Conservation (phyloP, 2,888 invertebrate genomes). For the Prenolepis imparis region DNA sequence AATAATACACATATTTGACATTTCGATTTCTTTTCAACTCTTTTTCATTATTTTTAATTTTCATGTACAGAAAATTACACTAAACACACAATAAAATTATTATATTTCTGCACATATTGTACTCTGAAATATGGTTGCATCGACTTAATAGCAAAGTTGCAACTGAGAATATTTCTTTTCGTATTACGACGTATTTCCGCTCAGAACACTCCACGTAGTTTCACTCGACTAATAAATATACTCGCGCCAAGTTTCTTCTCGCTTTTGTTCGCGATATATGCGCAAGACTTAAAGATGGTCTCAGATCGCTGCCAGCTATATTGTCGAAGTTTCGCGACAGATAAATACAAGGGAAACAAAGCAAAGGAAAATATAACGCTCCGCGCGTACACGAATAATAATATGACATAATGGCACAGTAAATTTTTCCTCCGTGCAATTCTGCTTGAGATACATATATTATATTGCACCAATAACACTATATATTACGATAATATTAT, state of each 20-base stretch:
- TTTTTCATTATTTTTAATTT: neutral
- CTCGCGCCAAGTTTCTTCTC: conserved; percentile 50
- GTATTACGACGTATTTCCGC: conserved; percentile 22
- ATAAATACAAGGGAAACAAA: conserved; percentile 40
- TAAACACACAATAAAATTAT: neutral
- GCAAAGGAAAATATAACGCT: conserved; percentile 25
- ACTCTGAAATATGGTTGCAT: conserved; percentile 3
- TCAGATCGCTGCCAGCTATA: conserved; percentile 51
- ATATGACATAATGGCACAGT: conserved; percentile 15
- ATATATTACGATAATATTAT: no score
- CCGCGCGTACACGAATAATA: conserved; percentile 13
- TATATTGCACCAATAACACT: neutral
- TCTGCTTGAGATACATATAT: neutral
- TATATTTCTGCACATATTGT: neutral
- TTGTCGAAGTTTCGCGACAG: conserved; percentile 35
- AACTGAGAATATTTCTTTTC: conserved; percentile 28
- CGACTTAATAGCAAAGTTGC: conserved; percentile 46
- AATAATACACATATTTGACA: neutral
- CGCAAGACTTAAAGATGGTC: conserved; percentile 49
- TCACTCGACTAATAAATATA: conserved; percentile 51
- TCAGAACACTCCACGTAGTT: conserved; percentile 40
- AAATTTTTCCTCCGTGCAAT: conserved; percentile 14
- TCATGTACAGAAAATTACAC: neutral
- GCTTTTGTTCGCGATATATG: conserved; percentile 43
- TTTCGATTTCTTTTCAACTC: neutral